Conservation (phyloP, 2,113 vertebrate species). For the Mesoclemmys tuberculata region DNA sequence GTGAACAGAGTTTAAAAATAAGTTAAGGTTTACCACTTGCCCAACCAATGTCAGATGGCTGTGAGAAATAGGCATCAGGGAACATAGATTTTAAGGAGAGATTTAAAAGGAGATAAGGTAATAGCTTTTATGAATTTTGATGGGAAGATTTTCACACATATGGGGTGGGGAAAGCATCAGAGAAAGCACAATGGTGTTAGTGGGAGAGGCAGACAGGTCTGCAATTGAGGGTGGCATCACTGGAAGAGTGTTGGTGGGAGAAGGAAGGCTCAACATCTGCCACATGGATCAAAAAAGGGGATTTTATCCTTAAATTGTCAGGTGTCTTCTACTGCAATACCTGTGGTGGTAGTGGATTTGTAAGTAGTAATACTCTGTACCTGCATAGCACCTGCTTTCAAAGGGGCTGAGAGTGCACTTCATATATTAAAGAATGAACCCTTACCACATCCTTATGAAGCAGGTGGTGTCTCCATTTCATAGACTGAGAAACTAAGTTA, state of each 20-base stretch:
- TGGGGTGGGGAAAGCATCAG: neutral
- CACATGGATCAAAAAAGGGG: neutral
- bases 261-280: neutral
- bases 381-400: neutral
- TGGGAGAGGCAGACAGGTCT: neutral
- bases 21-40: neutral
- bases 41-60: neutral
- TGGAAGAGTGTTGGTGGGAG: neutral
- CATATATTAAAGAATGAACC: neutral
- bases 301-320: neutral
- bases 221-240: neutral
- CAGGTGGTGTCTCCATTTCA: neutral
- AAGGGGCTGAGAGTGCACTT: neutral
- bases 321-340: neutral
- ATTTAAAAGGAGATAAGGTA: neutral
- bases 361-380: neutral
- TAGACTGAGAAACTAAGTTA: neutral
- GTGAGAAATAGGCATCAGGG: fast-evolving
- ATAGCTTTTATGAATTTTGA: neutral
- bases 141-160: neutral
- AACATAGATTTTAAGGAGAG: neutral
- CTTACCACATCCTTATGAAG: neutral
- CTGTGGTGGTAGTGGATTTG: neutral
- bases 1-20: neutral
- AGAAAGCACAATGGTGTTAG: neutral